These are phyloP conservation scores for Phycodurus eques DNA, from an alignment of 2,113 vertebrate species.

Conservation along the genomic window DNA sequence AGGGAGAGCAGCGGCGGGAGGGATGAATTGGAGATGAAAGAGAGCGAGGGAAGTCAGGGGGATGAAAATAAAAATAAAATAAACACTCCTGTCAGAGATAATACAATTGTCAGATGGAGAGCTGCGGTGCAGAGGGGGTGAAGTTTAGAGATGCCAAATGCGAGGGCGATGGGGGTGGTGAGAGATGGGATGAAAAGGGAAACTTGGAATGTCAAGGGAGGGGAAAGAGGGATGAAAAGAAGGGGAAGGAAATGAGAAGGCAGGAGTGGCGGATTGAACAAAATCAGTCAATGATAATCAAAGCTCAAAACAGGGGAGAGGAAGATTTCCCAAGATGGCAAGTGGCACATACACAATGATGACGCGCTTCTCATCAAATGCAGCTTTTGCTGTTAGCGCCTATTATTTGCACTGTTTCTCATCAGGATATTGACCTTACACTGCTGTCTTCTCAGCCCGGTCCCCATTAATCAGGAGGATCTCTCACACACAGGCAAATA, in stretches of 20 bases:
- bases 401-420: conserved; percentile 39
- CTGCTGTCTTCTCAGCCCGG: conserved; percentile 56
- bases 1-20: conserved; percentile 11
- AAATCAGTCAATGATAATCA: neutral
- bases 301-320: neutral
- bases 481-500: neutral
- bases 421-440: conserved; percentile 21
- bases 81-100: conserved; percentile 54
- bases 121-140: conserved; percentile 20
- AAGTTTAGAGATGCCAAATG: conserved; percentile 19
- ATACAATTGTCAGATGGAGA: conserved; percentile 53
- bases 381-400: conserved; percentile 40
- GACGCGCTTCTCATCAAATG: conserved; percentile 4
- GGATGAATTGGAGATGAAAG: conserved; percentile 57
- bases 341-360: neutral
- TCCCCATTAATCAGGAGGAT: conserved; percentile 59
- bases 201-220: conserved; percentile 1
- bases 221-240: neutral
- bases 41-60: conserved; percentile 7
- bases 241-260: neutral
- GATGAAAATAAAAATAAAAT: conserved; percentile 20
- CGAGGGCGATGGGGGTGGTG: conserved; percentile 8
- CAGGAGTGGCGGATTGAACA: neutral
- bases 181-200: conserved; percentile 21
- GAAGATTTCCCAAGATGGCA: neutral